phyloP scores from a whole-genome alignment of 2,888 invertebrate genomes.

The Globia sparganii region DNA sequence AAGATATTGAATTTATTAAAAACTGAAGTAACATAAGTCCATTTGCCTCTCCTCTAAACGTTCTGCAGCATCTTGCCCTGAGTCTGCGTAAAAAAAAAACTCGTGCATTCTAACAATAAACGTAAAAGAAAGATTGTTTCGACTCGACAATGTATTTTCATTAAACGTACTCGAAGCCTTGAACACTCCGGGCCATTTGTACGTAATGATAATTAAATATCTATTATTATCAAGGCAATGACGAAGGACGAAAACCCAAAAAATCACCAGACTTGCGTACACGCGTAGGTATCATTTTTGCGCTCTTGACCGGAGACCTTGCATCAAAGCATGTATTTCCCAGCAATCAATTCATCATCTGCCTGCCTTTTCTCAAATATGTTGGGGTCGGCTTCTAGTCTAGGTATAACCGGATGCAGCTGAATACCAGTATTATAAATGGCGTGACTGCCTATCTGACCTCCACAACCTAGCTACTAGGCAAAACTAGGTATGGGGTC shows the following conservation, averaged over 20 bases:
- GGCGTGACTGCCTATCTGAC: neutral
- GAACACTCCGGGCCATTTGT: too few relatives aligned
- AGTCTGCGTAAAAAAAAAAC: neutral
- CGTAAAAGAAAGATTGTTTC: neutral
- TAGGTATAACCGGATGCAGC: too few relatives aligned
- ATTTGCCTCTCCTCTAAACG: conserved; percentile 3
- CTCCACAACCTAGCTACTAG: neutral
- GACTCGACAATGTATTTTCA: neutral
- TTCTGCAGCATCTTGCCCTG: neutral
- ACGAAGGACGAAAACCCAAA: neutral
- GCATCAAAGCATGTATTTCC: neutral
- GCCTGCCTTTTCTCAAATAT: neutral
- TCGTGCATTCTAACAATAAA: neutral
- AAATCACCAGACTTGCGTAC: neutral
- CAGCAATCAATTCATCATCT: neutral
- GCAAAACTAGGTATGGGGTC: too few relatives aligned
- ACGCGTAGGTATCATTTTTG: neutral
- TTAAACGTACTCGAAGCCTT: neutral
- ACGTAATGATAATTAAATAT: neutral
- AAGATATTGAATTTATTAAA: neutral
- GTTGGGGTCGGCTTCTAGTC: neutral
- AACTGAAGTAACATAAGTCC: neutral
- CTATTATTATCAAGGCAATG: neutral
- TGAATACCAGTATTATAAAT: too few relatives aligned
- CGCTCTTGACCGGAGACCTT: neutral